These are phyloP conservation scores for Artibeus jamaicensis DNA, from an alignment of 2,797 vertebrate species.

Conservation along the genomic window DNA sequence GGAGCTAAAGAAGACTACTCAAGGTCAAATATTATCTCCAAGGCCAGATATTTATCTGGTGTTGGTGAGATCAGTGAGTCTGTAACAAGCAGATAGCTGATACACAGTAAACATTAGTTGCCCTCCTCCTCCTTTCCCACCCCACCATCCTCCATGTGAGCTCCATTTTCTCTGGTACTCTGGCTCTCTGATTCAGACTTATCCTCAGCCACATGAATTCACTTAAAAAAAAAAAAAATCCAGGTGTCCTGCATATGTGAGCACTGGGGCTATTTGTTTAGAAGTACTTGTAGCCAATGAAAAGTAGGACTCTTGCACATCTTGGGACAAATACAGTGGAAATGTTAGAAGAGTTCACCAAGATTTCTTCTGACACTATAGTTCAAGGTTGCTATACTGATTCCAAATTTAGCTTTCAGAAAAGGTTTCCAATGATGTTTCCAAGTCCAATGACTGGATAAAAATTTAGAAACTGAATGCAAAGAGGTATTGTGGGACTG, in stretches of 20 bases:
- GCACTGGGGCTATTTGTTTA: neutral
- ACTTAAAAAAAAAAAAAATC: neutral
- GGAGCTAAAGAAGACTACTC: neutral
- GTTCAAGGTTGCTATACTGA: neutral
- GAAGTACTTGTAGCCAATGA: neutral
- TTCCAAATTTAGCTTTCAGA: conserved; percentile 10
- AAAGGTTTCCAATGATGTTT: neutral
- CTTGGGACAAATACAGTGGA: neutral
- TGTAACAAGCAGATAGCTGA: neutral
- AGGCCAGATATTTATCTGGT: neutral
- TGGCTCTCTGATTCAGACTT: neutral
- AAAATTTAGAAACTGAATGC: neutral
- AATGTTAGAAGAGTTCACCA: neutral
- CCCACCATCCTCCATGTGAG: rapidly evolving
- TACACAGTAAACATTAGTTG: neutral
- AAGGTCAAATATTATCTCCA: neutral
- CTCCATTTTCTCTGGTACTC: neutral
- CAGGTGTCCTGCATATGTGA: neutral
- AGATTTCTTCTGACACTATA: neutral
- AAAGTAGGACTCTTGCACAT: neutral
- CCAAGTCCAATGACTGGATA: neutral
- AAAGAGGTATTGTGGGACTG: neutral
- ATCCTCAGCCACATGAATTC: neutral
- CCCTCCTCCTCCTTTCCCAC: neutral
- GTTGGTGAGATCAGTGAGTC: neutral